Conservation (phyloP, 2,797 vertebrate species). For the Schizopygopsis pylzovi region DNA sequence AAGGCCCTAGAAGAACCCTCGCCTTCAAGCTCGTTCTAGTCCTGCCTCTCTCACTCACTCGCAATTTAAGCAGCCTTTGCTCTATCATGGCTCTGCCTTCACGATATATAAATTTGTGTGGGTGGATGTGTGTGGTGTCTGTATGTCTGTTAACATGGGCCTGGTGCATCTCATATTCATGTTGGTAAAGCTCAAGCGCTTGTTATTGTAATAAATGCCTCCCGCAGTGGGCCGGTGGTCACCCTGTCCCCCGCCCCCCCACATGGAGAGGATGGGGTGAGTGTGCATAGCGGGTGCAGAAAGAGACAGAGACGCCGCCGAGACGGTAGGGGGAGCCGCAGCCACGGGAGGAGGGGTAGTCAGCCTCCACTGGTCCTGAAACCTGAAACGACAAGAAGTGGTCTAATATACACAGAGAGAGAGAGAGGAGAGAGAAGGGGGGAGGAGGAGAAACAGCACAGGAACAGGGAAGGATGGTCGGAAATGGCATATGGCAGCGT, state of each 20-base stretch:
- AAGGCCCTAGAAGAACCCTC: constrained; percentile 64
- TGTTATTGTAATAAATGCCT: constrained; percentile 87
- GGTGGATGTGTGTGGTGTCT: constrained; percentile 62
- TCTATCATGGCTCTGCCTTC: constrained; percentile 70
- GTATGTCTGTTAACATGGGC: constrained; percentile 60
- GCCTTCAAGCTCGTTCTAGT: constrained; percentile 68
- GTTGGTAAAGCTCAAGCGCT: constrained; percentile 77
- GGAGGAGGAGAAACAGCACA: constrained; percentile 3
- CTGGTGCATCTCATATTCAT: constrained; percentile 56
- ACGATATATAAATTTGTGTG: constrained; percentile 74
- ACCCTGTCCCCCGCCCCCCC: constrained; percentile 79
- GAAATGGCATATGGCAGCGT: constrained; percentile 68
- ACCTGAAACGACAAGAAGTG: constrained; percentile 90
- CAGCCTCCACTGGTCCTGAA: constrained; percentile 89
- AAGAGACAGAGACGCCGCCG: constrained; percentile 85
- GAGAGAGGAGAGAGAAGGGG: constrained; percentile 64
- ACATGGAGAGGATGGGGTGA: constrained; percentile 86
- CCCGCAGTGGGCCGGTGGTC: constrained; percentile 80
- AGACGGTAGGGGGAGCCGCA: constrained; percentile 82
- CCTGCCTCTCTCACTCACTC: constrained; percentile 70
- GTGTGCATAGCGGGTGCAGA: constrained; percentile 86
- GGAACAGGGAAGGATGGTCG: constrained; percentile 49
- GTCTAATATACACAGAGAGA: constrained; percentile 85
- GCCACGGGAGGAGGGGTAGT: constrained; percentile 85
- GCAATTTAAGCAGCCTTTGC: constrained; percentile 68